Conservation (phyloP, 2,797 vertebrate genomes). For the Pseudochromis fuscus region DNA sequence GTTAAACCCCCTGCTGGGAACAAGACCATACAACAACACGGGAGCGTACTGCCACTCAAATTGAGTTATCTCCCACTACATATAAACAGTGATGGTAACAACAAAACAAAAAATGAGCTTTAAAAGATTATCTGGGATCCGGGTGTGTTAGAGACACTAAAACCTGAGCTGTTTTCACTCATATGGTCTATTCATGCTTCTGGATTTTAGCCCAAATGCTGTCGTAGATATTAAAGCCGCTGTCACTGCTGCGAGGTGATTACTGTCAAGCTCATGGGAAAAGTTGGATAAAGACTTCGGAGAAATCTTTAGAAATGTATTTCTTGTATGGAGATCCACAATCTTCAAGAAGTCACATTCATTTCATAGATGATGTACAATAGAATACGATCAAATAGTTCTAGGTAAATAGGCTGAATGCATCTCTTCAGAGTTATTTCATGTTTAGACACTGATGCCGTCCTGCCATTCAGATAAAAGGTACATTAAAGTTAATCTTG, state of each 20-base stretch:
- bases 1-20: conserved; percentile 43
- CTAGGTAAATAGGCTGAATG: not conserved
- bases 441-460: conserved; percentile 40
- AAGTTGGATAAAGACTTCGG: conserved; percentile 22
- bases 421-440: conserved; percentile 1
- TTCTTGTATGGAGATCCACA: not conserved
- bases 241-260: conserved; percentile 24
- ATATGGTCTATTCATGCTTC: conserved; percentile 1
- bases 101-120: conserved; percentile 23
- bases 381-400: not conserved
- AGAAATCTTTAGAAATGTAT: conserved; percentile 5
- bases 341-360: not conserved
- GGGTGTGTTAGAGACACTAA: conserved; percentile 19
- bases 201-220: conserved; percentile 3
- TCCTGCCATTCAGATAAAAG: conserved; percentile 54
- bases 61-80: conserved; percentile 3
- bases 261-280: conserved; percentile 20
- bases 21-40: conserved; percentile 21
- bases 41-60: conserved; percentile 18
- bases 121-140: conserved; percentile 27
- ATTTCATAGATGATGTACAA: conserved; percentile 2
- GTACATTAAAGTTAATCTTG: conserved; percentile 58
- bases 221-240: conserved; percentile 11
- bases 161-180: conserved; percentile 6
- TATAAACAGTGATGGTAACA: conserved; percentile 17